These are phyloP conservation scores for Papilio polytes DNA, from an alignment of 1,140 invertebrate genomes.

Conservation along the genomic window DNA sequence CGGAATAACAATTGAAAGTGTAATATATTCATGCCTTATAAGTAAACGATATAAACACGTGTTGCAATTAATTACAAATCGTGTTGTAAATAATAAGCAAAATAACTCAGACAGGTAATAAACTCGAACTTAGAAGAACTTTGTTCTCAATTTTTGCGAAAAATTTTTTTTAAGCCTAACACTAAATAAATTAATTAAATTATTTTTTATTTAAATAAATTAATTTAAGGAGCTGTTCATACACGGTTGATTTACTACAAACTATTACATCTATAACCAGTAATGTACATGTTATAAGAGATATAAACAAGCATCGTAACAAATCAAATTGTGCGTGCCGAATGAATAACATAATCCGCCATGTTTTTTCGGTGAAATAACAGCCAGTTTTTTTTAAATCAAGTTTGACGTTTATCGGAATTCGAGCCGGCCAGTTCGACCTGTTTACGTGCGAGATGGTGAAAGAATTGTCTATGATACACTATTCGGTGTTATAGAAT, in stretches of 20 bases:
- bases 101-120: neutral
- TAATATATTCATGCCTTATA: constrained; percentile 7
- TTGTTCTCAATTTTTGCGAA: too few species aligned
- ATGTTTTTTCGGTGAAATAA: constrained; percentile 15
- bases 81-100: neutral
- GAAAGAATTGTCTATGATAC: neutral
- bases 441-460: neutral
- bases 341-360: constrained; percentile 18
- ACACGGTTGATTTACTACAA: neutral
- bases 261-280: neutral
- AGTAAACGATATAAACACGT: neutral
- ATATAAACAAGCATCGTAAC: neutral
- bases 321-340: constrained; percentile 19
- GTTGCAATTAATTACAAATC: neutral
- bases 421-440: neutral
- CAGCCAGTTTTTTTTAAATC: neutral
- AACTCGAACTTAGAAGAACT: too few species aligned
- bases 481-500: neutral
- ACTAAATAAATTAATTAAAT: too few species aligned
- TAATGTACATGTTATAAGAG: neutral
- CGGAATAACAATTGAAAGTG: neutral
- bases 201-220: too few species aligned
- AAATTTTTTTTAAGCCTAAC: too few species aligned
- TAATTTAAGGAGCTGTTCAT: neutral
- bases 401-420: constrained; percentile 7